A percentile compares a stretch with the other conserved stretches of the same genome.
phyloP scores from a whole-genome alignment of 2,113 vertebrate species.

The Condylura cristata region DNA sequence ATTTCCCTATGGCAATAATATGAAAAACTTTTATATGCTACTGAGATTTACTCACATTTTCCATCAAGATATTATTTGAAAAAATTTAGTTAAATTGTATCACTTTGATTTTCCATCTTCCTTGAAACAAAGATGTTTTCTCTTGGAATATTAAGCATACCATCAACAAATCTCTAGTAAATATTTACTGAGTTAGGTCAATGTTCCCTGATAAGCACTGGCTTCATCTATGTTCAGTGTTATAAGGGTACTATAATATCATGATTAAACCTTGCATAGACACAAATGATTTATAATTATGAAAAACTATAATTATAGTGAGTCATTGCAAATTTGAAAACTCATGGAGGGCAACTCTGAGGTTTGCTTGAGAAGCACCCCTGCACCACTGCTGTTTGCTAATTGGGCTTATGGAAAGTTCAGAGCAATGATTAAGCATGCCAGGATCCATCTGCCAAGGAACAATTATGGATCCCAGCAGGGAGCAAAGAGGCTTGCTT shows the following conservation, averaged over 20 bases:
- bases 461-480: slow-evolving; percentile 74
- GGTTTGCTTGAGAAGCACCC: slow-evolving; percentile 21
- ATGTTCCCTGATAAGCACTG: slow-evolving; percentile 60
- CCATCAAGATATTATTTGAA: neutral
- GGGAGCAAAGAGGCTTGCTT: slow-evolving; percentile 56
- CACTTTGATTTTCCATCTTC: neutral
- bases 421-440: slow-evolving; percentile 76
- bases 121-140: slow-evolving; percentile 19
- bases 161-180: slow-evolving; percentile 58
- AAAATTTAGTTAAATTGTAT: neutral
- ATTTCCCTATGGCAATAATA: neutral
- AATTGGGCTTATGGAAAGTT: slow-evolving; percentile 81
- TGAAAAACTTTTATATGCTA: neutral
- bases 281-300: slow-evolving; percentile 78
- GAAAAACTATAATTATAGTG: slow-evolving; percentile 65
- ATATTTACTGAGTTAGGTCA: slow-evolving; percentile 79
- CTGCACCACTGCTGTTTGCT: slow-evolving; percentile 57
- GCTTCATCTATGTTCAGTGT: slow-evolving; percentile 4
- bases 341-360: slow-evolving; percentile 29
- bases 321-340: slow-evolving; percentile 63
- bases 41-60: neutral
- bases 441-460: slow-evolving; percentile 71
- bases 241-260: slow-evolving; percentile 48
- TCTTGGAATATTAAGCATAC: slow-evolving; percentile 35
- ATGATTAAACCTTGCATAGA: slow-evolving; percentile 69